Evolutionary conservation across 2,888 invertebrate species (phyloP).

Genomic region (Synanthedon andrenaeformis): DNA sequence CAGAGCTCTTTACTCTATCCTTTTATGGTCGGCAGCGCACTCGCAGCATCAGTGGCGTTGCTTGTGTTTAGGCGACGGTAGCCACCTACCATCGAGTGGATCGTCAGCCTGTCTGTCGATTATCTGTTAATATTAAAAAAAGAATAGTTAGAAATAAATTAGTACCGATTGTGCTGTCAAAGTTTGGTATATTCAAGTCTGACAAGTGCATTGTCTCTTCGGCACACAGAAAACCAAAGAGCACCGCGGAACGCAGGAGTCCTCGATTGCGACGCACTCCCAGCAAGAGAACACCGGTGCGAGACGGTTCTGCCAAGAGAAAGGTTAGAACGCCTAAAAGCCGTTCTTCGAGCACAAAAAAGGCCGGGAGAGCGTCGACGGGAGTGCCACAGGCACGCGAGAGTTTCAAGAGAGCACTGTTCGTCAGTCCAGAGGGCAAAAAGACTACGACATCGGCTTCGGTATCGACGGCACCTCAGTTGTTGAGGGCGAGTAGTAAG

Average conservation of each 20-base stretch:
- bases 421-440: constrained; percentile 76
- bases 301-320: too few relatives aligned
- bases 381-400: constrained; percentile 61
- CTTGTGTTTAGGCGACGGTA: too few relatives aligned
- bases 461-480: constrained; percentile 51
- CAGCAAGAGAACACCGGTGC: constrained; percentile 37
- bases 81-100: too few relatives aligned
- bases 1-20: too few relatives aligned
- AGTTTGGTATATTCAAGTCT: constrained; percentile 12
- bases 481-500: constrained; percentile 68
- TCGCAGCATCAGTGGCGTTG: too few relatives aligned
- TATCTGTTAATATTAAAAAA: too few relatives aligned
- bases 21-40: too few relatives aligned
- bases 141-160: too few relatives aligned
- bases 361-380: constrained; percentile 46
- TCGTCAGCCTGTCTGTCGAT: too few relatives aligned
- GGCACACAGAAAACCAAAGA: constrained; percentile 60
- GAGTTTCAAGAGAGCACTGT: constrained; percentile 78
- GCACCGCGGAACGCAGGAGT: constrained; percentile 51
- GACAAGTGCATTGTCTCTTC: constrained; percentile 42
- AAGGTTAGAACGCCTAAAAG: constrained; percentile 21
- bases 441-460: constrained; percentile 30
- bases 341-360: constrained; percentile 50
- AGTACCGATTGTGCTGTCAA: too few relatives aligned
- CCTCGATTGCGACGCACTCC: constrained; percentile 65